Percentiles rank a stretch among this genome's conserved stretches.
phyloP scores from a whole-genome alignment of 2,113 vertebrate genomes.

The Mustela lutreola region DNA sequence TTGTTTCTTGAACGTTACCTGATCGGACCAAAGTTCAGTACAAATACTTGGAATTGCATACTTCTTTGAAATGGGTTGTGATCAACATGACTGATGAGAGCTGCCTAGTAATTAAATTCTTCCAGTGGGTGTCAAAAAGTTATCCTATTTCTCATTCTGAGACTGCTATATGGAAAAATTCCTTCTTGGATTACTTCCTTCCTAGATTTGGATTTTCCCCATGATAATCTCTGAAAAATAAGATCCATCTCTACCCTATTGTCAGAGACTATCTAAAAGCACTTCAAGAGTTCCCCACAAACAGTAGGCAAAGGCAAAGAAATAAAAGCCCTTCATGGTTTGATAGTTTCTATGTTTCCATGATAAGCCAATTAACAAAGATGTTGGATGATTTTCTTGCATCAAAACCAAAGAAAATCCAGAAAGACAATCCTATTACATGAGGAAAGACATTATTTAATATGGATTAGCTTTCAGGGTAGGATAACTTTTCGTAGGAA shows the following conservation, averaged over 20 bases:
- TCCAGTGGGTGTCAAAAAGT: background rate
- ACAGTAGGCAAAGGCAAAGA: background rate
- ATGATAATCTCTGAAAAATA: constrained; percentile 3
- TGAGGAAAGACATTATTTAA: background rate
- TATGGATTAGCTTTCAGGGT: background rate
- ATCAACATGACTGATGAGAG: background rate
- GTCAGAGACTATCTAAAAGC: background rate
- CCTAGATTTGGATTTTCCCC: background rate
- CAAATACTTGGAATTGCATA: background rate
- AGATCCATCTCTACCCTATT: background rate
- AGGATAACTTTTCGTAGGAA: background rate
- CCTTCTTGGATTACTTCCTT: background rate
- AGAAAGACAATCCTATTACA: background rate
- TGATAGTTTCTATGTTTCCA: background rate
- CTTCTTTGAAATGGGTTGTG: background rate
- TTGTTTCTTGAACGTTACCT: background rate
- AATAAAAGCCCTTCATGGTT: background rate
- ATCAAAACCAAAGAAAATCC: constrained; percentile 30
- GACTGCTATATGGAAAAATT: background rate
- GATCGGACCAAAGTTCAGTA: background rate
- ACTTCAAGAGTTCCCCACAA: background rate
- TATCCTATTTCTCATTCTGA: background rate
- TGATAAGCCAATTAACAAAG: background rate
- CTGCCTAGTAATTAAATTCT: background rate
- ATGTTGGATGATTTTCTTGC: background rate